These are phyloP conservation scores for Entomyzon cyanotis DNA, from an alignment of 2,113 vertebrate species.

Conservation along the genomic window DNA sequence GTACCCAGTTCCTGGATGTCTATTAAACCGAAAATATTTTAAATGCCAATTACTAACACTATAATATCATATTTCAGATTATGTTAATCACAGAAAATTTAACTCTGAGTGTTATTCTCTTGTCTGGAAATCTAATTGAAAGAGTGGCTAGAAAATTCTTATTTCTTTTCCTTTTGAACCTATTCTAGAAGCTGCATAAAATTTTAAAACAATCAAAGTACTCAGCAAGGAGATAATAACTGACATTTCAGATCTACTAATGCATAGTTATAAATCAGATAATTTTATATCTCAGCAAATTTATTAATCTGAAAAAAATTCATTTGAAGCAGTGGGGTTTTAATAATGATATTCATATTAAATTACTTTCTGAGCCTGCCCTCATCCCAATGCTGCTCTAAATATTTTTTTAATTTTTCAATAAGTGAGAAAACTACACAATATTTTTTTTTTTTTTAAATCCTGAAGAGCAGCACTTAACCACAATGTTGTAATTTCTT, in stretches of 20 bases:
- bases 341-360: conserved; percentile 66
- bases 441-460: not conserved
- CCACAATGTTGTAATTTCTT: not conserved
- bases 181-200: conserved; percentile 54
- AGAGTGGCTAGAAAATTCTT: conserved; percentile 5
- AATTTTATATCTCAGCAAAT: conserved; percentile 61
- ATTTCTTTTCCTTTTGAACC: conserved; percentile 26
- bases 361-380: conserved; percentile 49
- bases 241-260: conserved; percentile 65
- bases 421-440: not conserved
- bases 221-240: conserved; percentile 61
- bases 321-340: conserved; percentile 42
- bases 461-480: not conserved
- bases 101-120: not conserved
- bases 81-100: not conserved
- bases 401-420: not conserved
- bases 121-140: conserved; percentile 14
- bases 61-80: conserved; percentile 11
- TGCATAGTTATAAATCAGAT: conserved; percentile 64
- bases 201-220: conserved; percentile 52
- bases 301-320: conserved; percentile 67
- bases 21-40: conserved; percentile 21
- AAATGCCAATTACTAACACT: not conserved
- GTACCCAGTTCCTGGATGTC: not conserved
- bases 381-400: not conserved